Evolutionary conservation across 2,888 invertebrate genomes (phyloP).

Genomic region (Periphyllus acericola): DNA sequence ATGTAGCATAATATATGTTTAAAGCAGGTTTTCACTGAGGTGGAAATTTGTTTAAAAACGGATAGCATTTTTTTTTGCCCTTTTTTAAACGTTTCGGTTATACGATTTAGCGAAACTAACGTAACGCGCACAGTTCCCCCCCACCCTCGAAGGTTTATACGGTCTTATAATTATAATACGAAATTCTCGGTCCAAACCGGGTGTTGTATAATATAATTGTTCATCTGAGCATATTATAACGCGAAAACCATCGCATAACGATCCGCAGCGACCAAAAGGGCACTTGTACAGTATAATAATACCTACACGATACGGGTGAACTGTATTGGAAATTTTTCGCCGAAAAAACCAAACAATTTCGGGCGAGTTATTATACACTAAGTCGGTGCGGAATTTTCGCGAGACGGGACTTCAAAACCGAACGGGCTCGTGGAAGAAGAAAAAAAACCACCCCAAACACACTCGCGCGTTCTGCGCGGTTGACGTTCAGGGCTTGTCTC

Average conservation of each 20-base stretch:
- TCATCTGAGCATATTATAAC: not conserved
- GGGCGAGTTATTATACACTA: too few species aligned
- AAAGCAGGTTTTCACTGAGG: not conserved
- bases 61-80: not conserved
- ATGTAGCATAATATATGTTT: not conserved
- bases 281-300: not conserved
- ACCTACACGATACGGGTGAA: not conserved
- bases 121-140: too few species aligned
- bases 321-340: not conserved
- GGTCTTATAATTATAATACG: not conserved
- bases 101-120: not conserved
- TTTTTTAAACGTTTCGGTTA: not conserved
- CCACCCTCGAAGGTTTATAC: too few species aligned
- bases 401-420: too few species aligned
- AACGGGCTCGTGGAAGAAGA: too few species aligned
- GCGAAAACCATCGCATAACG: not conserved
- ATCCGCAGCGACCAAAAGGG: not conserved
- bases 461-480: too few species aligned
- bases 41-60: not conserved
- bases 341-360: not conserved
- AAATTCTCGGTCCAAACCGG: not conserved
- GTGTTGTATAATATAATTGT: not conserved
- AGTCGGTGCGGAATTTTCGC: too few species aligned
- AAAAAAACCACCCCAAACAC: too few species aligned
- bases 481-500: constrained; percentile 18